A percentile compares a stretch with the other conserved stretches of the same genome.
Evolutionary conservation across 2,888 invertebrate genomes (phyloP).

Genomic region (Uloborus plumipes): DNA sequence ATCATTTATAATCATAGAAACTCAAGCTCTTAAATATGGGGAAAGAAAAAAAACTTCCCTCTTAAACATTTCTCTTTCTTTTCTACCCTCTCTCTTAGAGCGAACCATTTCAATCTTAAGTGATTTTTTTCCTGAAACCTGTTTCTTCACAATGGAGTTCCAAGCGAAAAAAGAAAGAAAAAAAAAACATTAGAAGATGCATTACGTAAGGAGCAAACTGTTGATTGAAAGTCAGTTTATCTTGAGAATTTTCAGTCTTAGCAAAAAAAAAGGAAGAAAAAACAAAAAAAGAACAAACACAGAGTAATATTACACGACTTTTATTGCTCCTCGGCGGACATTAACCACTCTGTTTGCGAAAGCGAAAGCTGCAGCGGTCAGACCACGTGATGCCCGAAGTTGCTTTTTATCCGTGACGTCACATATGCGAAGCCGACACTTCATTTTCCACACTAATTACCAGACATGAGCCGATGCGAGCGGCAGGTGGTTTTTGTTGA

Average conservation of each 20-base stretch:
- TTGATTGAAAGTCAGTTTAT: neutral
- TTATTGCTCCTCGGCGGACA: neutral
- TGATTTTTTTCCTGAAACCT: too few species aligned
- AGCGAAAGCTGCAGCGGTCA: conserved; percentile 8
- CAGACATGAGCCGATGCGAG: conserved; percentile 10
- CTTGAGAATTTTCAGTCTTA: too few species aligned
- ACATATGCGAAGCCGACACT: conserved; percentile 6
- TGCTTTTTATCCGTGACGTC: neutral
- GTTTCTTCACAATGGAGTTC: too few species aligned
- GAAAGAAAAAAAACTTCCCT: too few species aligned
- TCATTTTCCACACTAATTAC: conserved; percentile 11
- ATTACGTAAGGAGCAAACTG: too few species aligned
- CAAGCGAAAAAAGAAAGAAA: too few species aligned
- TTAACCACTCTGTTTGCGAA: conserved; percentile 11
- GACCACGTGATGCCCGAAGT: conserved; percentile 4
- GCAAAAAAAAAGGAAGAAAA: neutral
- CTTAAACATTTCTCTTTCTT: too few species aligned
- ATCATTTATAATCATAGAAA: too few species aligned
- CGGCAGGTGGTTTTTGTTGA: neutral
- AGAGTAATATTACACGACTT: conserved; percentile 5
- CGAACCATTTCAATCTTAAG: too few species aligned
- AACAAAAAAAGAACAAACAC: neutral
- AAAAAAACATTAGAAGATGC: too few species aligned
- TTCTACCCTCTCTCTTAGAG: too few species aligned
- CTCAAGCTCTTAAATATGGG: too few species aligned